Conservation (phyloP, 1,140 invertebrate species). For the Drosophila hydei region DNA sequence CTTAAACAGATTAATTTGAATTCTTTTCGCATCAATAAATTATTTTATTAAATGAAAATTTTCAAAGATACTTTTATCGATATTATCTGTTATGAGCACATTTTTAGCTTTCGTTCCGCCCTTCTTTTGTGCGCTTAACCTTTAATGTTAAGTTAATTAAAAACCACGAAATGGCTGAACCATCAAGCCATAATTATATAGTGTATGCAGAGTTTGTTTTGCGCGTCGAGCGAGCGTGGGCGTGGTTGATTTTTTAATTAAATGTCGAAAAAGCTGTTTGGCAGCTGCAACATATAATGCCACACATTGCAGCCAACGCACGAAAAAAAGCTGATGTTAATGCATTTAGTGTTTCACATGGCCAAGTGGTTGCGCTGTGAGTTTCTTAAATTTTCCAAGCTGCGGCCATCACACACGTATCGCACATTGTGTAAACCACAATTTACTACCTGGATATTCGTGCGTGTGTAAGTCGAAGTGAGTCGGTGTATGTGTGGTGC, state of each 20-base stretch:
- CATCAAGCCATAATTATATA: background rate
- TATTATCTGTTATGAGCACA: too few species aligned
- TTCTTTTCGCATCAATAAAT: too few species aligned
- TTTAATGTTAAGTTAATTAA: constrained; percentile 49
- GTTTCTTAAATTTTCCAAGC: background rate
- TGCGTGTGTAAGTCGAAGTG: too few species aligned
- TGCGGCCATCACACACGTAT: constrained; percentile 46
- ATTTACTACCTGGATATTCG: constrained; percentile 55
- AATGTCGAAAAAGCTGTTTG: constrained; percentile 36
- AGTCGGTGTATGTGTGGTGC: background rate
- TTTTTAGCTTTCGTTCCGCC: too few species aligned
- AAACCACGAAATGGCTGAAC: constrained; percentile 32
- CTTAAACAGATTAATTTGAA: too few species aligned
- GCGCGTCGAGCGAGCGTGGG: too few species aligned
- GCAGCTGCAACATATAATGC: constrained; percentile 23
- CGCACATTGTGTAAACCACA: constrained; percentile 56
- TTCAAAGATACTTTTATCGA: background rate
- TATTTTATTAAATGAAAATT: background rate
- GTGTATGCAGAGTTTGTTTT: background rate
- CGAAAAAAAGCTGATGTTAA: constrained; percentile 43
- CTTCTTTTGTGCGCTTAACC: background rate
- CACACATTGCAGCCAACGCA: constrained; percentile 15
- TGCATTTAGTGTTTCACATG: constrained; percentile 52
- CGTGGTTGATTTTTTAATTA: constrained; percentile 48
- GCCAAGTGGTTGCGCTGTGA: constrained; percentile 21